Percentiles rank a stretch among this genome's conserved stretches.
Conservation (phyloP, 1,140 invertebrate genomes). For the Dysdera silvatica region DNA sequence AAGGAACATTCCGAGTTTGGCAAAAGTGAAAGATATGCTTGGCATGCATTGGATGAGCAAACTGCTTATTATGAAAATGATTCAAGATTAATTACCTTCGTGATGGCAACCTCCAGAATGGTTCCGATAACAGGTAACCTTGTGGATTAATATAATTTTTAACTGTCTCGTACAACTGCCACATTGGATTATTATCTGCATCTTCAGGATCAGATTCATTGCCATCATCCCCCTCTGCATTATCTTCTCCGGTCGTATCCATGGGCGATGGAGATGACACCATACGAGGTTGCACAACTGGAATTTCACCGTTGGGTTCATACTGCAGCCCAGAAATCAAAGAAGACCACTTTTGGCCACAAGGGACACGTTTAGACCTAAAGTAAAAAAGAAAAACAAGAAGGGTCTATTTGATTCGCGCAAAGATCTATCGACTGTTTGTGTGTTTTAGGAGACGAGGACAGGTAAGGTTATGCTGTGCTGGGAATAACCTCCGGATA, state of each 20-base stretch:
- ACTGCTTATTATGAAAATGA: no score
- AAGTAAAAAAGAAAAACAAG: no score
- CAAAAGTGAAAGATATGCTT: no score
- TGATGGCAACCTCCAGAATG: slow-evolving; percentile 86
- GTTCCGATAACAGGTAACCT: slow-evolving; percentile 70
- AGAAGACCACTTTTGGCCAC: slow-evolving; percentile 49
- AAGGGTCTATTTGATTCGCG: no score
- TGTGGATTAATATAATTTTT: slow-evolving; percentile 55
- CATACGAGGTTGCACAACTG: slow-evolving; percentile 18
- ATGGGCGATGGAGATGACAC: slow-evolving; percentile 6
- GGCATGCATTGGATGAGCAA: no score
- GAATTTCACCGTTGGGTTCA: slow-evolving; percentile 47
- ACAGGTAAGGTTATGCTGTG: no score
- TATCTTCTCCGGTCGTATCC: slow-evolving; percentile 35
- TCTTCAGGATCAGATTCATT: slow-evolving; percentile 39
- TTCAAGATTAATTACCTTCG: slow-evolving; percentile 44
- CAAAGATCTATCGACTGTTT: no score
- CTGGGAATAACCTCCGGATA: no score
- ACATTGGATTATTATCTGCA: slow-evolving; percentile 58
- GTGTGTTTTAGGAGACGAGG: no score
- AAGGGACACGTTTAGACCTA: slow-evolving; percentile 45
- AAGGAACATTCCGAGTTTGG: no score
- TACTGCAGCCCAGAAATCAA: slow-evolving; percentile 54
- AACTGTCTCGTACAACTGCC: slow-evolving; percentile 70
- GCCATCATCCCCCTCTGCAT: slow-evolving; percentile 36